Evolutionary conservation across 2,888 invertebrate genomes (phyloP), one percentile per base, ranked within the genome.

Genomic region (Drosophila infuscata): DNA sequence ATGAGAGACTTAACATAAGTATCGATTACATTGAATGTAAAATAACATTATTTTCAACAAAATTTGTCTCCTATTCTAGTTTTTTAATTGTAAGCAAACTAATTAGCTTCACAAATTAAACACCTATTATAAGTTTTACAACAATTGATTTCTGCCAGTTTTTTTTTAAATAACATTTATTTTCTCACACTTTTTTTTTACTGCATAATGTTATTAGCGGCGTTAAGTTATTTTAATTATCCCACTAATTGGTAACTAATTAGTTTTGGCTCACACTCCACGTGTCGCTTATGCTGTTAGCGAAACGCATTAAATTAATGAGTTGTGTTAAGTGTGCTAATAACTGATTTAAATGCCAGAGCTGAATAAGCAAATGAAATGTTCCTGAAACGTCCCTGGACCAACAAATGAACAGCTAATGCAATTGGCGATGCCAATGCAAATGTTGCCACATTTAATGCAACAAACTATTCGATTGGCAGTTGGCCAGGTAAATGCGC

Each of bases 301-400:
- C 7, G 63, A 38, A 49, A 43, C 51, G 57, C 41, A 59, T 53
- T 17, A 56, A 76, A 59, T 76, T 65, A 82, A 74, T 82, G 71
- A 80, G 74, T 43, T 74, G 52, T 49, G 46, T 25, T 25, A 8
- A 25, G 20, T 46, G 41, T 25, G 71, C 64, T 36, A 66, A 70
- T 80, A 71, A 77, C 80, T 74, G 64, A 77, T 71, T 74, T 77
- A 52, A 80, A 66, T 60, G 30, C n/a, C n/a, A n/a, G n/a, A n/a
- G n/a, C 53, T 25, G 8, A 8, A 20, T 43, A 15, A 17, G 36
- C 48, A 30, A 30, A 38, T 20, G 20, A 54, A 75, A 65, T 64
- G 15, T 17, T 25, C 3, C 43, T 58, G 17, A 25, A 51, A 29
- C 25, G 25, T 25, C 25, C 1, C 36, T 30, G 20, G 52, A 48